Conservation (phyloP, 2,797 vertebrate genomes). For the Karalla daura region DNA sequence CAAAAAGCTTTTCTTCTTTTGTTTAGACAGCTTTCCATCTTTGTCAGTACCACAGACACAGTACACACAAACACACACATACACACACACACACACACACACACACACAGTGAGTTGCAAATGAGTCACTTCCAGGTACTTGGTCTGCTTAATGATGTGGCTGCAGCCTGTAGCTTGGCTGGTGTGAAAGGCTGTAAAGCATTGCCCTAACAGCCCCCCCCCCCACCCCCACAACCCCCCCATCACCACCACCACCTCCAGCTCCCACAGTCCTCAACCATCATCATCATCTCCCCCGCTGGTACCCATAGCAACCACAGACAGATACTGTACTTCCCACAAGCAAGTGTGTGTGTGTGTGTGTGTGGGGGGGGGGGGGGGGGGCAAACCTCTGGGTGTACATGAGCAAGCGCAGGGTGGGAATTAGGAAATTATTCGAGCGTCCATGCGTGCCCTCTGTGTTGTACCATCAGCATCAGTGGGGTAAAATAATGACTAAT, state of each 20-base stretch:
- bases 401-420: background rate
- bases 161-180: constrained; percentile 55
- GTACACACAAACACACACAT: background rate
- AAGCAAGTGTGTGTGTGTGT: too few relatives aligned
- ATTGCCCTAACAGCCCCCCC: constrained; percentile 39
- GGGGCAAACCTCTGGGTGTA: constrained; percentile 25
- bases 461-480: constrained; percentile 53
- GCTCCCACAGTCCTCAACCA: too few relatives aligned
- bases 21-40: background rate
- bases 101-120: constrained; percentile 20
- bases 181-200: constrained; percentile 48
- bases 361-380: too few relatives aligned
- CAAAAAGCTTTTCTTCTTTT: background rate
- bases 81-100: background rate
- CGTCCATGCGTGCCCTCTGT: constrained; percentile 18
- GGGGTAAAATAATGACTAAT: constrained; percentile 62
- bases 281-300: constrained; percentile 37
- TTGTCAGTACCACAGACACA: background rate
- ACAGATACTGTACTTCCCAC: constrained; percentile 60
- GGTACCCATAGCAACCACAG: constrained; percentile 82
- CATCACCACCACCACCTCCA: constrained; percentile 8
- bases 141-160: constrained; percentile 47
- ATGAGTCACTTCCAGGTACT: constrained; percentile 64
- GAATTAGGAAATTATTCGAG: constrained; percentile 31
- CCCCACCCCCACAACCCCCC: background rate